Base-by-base conservation (phyloP, 2,888 invertebrate genomes). In the Phengaris arion region DNA sequence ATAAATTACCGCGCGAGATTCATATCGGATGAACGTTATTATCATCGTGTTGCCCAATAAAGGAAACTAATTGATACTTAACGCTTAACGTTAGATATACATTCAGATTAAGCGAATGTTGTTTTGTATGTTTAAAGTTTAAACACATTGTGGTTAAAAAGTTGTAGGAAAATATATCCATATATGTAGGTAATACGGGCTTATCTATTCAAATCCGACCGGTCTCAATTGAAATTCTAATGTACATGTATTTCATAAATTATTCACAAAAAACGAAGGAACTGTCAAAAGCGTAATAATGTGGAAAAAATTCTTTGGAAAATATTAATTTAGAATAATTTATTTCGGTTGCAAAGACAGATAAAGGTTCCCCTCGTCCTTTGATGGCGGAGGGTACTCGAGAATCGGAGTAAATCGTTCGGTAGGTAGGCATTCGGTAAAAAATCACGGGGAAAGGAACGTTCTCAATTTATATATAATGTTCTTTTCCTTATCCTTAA, bases 311-410 rank as follows among this genome's bases (percentile, higher is more conserved):
- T 83, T 84, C 85, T 83, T 84, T 83, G 83, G 84, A 87, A 85
- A 86, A 87, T 85, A 87, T 88, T 88, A 90, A 88, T 89, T 87
- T 85, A 83, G 84, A 86, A 88, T 87, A 84, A 87, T 88, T 89
- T 88, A 89, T 87, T 87, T 84, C 81, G 82, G 83, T 84, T 68
- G 76, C 68, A 70, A 52, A 84, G 82, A 83, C 81, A 87, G 87
- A 85, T 85, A 86, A 83, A 81, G 83, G 82, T 85, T 85, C 75
- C 76, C 74, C 77, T 77, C 74, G 70, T 77, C 74, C 77, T 54
- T 35, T n/a, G 69, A 48, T 12, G 72, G 74, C 77, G 79, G 75
- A 75, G 74, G 77, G 74, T 70, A 55, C 76, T 78, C 74, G 75
- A 77, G 76, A 64, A 46, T 69, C 52, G 15, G 51, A 64, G 72